A percentile compares a stretch with the other conserved stretches of the same genome.
These are phyloP conservation scores for Sinocyclocheilus maitianheensis DNA, from an alignment of 2,113 vertebrate genomes.

Conservation along the genomic window DNA sequence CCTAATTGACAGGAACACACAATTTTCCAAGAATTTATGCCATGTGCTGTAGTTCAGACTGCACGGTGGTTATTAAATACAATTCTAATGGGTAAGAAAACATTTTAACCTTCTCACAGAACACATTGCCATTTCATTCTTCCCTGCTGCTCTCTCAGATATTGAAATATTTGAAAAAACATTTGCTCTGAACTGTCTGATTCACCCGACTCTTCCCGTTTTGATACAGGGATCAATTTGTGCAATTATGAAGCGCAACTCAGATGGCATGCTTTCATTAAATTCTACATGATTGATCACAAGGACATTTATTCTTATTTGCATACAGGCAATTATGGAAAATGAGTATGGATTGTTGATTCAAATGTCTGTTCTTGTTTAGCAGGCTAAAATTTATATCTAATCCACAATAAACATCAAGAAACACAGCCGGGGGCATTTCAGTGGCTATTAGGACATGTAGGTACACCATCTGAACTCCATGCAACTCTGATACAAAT, in stretches of 20 bases:
- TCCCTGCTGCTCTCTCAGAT: conserved; percentile 5
- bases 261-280: conserved; percentile 61
- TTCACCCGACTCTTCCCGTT: conserved; percentile 20
- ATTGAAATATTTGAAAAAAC: conserved; percentile 33
- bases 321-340: conserved; percentile 52
- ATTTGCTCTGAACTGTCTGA: conserved; percentile 36
- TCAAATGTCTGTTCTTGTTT: conserved; percentile 59
- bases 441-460: neutral
- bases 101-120: conserved; percentile 43
- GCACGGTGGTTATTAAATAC: conserved; percentile 37
- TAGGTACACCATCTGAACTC: conserved; percentile 7
- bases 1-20: conserved; percentile 17
- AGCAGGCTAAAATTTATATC: conserved; percentile 52
- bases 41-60: neutral
- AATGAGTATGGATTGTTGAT: conserved; percentile 54
- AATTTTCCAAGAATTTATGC: neutral
- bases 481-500: neutral
- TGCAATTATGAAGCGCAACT: conserved; percentile 57
- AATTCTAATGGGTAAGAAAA: conserved; percentile 32
- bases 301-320: conserved; percentile 56
- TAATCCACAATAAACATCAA: conserved; percentile 42
- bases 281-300: conserved; percentile 47
- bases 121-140: conserved; percentile 40
- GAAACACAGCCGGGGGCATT: neutral
- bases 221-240: conserved; percentile 52